These are phyloP conservation scores for Formica exsecta DNA, from an alignment of 1,140 invertebrate species.

Conservation along the genomic window DNA sequence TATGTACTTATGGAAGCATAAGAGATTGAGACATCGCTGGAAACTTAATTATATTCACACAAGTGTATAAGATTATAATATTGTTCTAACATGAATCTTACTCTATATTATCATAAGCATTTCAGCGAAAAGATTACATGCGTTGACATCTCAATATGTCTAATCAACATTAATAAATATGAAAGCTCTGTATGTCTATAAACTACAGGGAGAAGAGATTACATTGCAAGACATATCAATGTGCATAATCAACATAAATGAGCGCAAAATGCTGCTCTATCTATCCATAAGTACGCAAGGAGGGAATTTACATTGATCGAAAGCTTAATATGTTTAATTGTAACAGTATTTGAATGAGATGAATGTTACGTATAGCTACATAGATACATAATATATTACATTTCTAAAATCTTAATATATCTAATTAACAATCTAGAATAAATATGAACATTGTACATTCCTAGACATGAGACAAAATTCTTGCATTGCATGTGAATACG, in stretches of 20 bases:
- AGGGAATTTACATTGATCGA: not conserved
- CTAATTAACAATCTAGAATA: not conserved
- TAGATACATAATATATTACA: no score
- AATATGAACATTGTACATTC: no score
- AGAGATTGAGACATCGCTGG: not conserved
- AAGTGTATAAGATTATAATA: not conserved
- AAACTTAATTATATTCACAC: not conserved
- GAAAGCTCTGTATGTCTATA: not conserved
- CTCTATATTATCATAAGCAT: not conserved
- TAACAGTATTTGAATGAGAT: not conserved
- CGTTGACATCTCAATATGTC: slow-evolving; percentile 21
- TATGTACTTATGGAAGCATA: not conserved
- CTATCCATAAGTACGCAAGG: not conserved
- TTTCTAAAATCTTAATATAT: not conserved
- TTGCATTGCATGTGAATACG: no score
- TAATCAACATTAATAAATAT: slow-evolving; percentile 31
- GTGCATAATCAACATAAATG: slow-evolving; percentile 5
- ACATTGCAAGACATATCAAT: not conserved
- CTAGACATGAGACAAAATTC: no score
- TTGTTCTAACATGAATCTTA: slow-evolving; percentile 14
- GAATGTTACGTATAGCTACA: not conserved
- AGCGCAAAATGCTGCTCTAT: not conserved
- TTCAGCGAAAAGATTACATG: not conserved
- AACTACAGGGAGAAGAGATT: not conserved
- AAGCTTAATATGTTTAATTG: slow-evolving; percentile 23